These are phyloP conservation scores for Microtus obscurus DNA, from an alignment of 2,797 vertebrate species.

Conservation along the genomic window DNA sequence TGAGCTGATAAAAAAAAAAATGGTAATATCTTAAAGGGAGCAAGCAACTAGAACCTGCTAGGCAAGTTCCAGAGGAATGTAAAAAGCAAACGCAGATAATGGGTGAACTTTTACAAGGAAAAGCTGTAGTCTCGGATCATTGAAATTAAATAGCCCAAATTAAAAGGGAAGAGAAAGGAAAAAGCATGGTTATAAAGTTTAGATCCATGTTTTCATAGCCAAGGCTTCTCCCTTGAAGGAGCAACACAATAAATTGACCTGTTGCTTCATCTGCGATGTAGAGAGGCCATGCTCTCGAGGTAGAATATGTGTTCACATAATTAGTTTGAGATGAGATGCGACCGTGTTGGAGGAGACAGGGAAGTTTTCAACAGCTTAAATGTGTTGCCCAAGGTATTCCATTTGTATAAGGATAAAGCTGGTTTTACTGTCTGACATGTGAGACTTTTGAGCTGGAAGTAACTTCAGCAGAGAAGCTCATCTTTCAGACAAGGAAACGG, in stretches of 20 bases:
- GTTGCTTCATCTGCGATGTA: background rate
- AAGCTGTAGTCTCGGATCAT: background rate
- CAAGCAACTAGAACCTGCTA: background rate
- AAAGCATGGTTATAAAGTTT: background rate
- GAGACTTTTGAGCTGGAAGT: background rate
- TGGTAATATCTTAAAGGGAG: slow-evolving; percentile 1
- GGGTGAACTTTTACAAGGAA: background rate
- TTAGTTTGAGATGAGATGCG: background rate
- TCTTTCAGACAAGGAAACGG: background rate
- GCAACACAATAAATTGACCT: background rate
- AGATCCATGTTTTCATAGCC: slow-evolving; percentile 7
- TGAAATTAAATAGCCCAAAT: slow-evolving; percentile 37
- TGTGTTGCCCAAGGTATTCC: background rate
- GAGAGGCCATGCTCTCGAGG: background rate
- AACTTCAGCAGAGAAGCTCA: background rate
- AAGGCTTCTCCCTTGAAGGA: background rate
- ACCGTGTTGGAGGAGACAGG: background rate
- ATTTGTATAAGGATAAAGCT: background rate
- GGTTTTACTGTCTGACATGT: background rate
- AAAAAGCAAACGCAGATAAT: slow-evolving; percentile 10
- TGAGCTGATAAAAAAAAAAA: slow-evolving; percentile 32
- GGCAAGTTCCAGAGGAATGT: slow-evolving; percentile 1
- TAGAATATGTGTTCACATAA: background rate
- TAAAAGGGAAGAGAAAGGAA: background rate
- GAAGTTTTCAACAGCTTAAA: background rate